phyloP scores from a whole-genome alignment of 2,888 invertebrate species.

The Eustalomyia histrio region DNA sequence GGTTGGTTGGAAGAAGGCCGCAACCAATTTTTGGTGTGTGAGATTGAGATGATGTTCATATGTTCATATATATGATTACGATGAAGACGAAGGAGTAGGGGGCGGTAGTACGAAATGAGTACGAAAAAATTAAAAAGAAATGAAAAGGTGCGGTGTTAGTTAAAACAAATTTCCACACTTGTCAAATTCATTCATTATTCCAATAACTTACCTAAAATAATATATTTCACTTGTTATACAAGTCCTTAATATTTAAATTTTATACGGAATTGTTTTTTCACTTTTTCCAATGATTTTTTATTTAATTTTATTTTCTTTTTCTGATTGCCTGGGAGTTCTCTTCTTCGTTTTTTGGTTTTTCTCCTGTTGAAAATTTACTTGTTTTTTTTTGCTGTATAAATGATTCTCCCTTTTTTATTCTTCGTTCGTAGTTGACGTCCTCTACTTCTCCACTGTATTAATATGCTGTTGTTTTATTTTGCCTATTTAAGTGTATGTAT shows the following conservation, averaged over 20 bases:
- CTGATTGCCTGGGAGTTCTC: slow-evolving; percentile 61
- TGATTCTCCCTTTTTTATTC: slow-evolving; percentile 61
- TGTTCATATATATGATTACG: slow-evolving; percentile 49
- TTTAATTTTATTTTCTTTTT: slow-evolving; percentile 44
- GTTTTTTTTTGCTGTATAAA: slow-evolving; percentile 55
- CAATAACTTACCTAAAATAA: slow-evolving; percentile 49
- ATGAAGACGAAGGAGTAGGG: slow-evolving; percentile 55
- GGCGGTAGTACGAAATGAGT: slow-evolving; percentile 50
- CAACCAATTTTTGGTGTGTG: slow-evolving; percentile 44
- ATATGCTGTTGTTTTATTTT: slow-evolving; percentile 50
- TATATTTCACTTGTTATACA: slow-evolving; percentile 46
- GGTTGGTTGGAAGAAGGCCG: slow-evolving; percentile 64
- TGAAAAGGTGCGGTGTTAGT: slow-evolving; percentile 66
- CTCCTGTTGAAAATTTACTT: slow-evolving; percentile 63
- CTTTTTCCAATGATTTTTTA: slow-evolving; percentile 50
- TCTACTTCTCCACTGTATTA: slow-evolving; percentile 59
- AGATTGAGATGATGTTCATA: slow-evolving; percentile 65
- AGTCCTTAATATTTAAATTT: slow-evolving; percentile 28
- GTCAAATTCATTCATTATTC: slow-evolving; percentile 20
- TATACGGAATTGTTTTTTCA: slow-evolving; percentile 30
- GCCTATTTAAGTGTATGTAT: slow-evolving; percentile 65
- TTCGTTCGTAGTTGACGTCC: slow-evolving; percentile 58
- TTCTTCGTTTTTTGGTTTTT: slow-evolving; percentile 51
- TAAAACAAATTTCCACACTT: slow-evolving; percentile 47
- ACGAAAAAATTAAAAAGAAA: slow-evolving; percentile 57